phyloP scores from a whole-genome alignment of 2,888 invertebrate genomes.

The Pandemis cinnamomeana region DNA sequence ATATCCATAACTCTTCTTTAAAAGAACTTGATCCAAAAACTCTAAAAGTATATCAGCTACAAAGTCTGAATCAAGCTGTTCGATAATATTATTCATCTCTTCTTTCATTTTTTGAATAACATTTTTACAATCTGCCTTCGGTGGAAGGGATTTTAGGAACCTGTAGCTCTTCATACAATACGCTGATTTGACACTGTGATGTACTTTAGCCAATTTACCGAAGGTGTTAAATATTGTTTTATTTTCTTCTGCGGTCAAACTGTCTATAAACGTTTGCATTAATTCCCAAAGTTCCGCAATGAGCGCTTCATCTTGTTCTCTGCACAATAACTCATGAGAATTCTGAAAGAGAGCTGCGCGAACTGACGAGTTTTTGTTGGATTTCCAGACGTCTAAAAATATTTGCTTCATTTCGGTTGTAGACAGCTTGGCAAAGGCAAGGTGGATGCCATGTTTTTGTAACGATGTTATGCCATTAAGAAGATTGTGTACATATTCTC shows the following conservation, averaged over 20 bases:
- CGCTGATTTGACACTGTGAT: constrained; percentile 49
- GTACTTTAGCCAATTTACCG: constrained; percentile 49
- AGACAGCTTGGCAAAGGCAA: constrained; percentile 55
- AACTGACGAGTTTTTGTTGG: constrained; percentile 59
- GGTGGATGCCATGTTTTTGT: constrained; percentile 62
- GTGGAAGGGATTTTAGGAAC: constrained; percentile 54
- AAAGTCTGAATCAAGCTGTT: constrained; percentile 53
- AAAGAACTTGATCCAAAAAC: constrained; percentile 19
- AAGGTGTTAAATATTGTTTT: constrained; percentile 55
- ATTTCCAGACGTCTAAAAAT: constrained; percentile 57
- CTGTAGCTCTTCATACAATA: constrained; percentile 58
- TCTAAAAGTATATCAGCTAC: constrained; percentile 52
- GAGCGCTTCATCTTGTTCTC: constrained; percentile 49
- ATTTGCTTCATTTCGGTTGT: constrained; percentile 54
- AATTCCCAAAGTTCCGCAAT: constrained; percentile 56
- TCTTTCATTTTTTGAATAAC: constrained; percentile 46
- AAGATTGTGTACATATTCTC: constrained; percentile 56
- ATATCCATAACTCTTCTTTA: constrained; percentile 27
- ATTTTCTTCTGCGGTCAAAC: constrained; percentile 58
- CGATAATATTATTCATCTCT: constrained; percentile 49
- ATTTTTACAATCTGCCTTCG: constrained; percentile 48
- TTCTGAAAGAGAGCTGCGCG: constrained; percentile 56
- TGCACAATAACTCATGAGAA: constrained; percentile 53
- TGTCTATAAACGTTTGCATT: constrained; percentile 57
- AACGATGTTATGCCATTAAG: constrained; percentile 54